Conservation (phyloP, 2,888 invertebrate genomes). For the Acrocera orbiculus region DNA sequence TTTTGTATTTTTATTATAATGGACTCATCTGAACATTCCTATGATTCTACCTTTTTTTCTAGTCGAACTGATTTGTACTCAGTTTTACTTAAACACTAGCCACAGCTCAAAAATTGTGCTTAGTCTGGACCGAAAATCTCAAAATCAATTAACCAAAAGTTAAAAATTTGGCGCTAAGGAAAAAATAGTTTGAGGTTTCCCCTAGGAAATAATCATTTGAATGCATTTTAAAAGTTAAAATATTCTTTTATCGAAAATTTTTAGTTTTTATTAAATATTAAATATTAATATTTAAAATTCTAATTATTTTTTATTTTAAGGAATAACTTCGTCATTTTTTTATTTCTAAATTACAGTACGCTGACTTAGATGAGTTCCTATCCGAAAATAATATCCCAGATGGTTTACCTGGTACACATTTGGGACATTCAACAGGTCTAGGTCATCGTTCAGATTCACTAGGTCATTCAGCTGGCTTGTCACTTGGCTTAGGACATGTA, state of each 20-base stretch:
- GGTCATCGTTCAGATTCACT: slow-evolving; percentile 32
- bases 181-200: background rate
- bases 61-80: no score
- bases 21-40: no score
- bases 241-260: background rate
- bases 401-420: slow-evolving; percentile 43
- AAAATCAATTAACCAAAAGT: no score
- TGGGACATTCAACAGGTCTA: slow-evolving; percentile 30
- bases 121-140: no score
- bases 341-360: slow-evolving; percentile 49
- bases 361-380: slow-evolving; percentile 92
- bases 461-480: slow-evolving; percentile 38
- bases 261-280: no score
- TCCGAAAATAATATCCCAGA: slow-evolving; percentile 90
- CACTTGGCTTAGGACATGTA: slow-evolving; percentile 42
- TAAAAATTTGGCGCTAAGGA: no score
- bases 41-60: no score
- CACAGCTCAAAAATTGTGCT: no score
- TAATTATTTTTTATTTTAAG: background rate
- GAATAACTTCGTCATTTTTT: background rate
- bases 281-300: no score
- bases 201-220: background rate
- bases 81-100: no score
- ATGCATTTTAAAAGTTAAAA: background rate
- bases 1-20: no score